Evolutionary conservation across 2,113 vertebrate species (phyloP).

Genomic region (Tretioscincus oriximinensis): DNA sequence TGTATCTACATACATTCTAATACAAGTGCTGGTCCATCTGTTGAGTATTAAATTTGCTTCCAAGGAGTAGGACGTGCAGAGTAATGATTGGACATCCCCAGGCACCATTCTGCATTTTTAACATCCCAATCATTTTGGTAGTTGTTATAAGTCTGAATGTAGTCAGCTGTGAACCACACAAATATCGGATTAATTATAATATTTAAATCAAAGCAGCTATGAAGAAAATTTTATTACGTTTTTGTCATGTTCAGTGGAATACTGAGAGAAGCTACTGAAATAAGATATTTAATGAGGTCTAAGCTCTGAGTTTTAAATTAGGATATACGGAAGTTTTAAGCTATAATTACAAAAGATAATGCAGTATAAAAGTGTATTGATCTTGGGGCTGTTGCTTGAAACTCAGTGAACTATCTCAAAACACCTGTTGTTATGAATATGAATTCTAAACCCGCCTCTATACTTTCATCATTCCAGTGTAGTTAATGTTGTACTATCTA

Average conservation of each 20-base stretch:
- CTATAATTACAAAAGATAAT: constrained; percentile 30
- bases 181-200: constrained; percentile 45
- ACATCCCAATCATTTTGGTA: not conserved
- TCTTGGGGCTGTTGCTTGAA: not conserved
- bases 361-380: constrained; percentile 53
- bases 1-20: not conserved
- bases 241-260: constrained; percentile 47
- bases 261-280: constrained; percentile 56
- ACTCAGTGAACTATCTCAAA: not conserved
- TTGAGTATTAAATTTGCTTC: not conserved
- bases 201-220: constrained; percentile 34
- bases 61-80: not conserved
- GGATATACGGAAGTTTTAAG: constrained; percentile 41
- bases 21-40: not conserved
- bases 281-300: constrained; percentile 55
- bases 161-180: constrained; percentile 48
- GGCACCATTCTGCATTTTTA: not conserved
- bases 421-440: not conserved
- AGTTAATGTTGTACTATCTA: not conserved
- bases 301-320: constrained; percentile 50
- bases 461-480: not conserved
- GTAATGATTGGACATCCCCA: not conserved
- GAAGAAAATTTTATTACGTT: constrained; percentile 40
- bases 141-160: constrained; percentile 23
- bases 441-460: not conserved